Base-by-base conservation (phyloP, 1,140 invertebrate genomes). In the Drosophila azteca region DNA sequence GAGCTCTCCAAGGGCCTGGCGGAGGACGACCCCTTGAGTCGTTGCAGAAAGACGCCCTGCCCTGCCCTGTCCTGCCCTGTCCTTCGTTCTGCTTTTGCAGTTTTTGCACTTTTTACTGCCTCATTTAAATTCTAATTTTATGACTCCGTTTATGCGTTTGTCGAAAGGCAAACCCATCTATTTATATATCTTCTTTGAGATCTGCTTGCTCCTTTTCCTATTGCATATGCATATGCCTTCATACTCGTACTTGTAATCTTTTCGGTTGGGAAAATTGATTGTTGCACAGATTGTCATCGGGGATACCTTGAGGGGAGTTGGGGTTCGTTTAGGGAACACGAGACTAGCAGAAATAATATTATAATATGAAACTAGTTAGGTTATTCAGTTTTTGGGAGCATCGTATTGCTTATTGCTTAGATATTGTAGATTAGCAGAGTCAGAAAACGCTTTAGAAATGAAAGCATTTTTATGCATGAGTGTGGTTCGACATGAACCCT, bases 61-160 rank as follows among this genome's bases (percentile, higher is more conserved):
- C n/a, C 39, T 54, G 17, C 48, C 22, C 20, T n/a, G 55, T 62
- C 71, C 43, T 59, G 31, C 35, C n/a, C 39, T 54, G 17, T 54
- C 22, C 20, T n/a, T 5, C 60, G 55, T 62, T 77, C 43, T 59
- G 31, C 35, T 60, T 15, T 65, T 55, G 45, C 57, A 62, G 54
- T 59, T 70, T 58, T 68, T 64, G 52, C 58, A 63, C 44, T 61
- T 77, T 88, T 88, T 79, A 88, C 61, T 83, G 79, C 67, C 61
- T 88, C 79, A 83, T 87, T 87, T 87, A 73, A 72, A 87, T 87
- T 87, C 79, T 83, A 83, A 87, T 87, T 87, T 87, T 87, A 87
- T 87, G 83, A 55, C 53, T 63, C 64, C 79, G 79, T 87, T 87
- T 88, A 87, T 87, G 84, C 53, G 13, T 77, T 79, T 88, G 82